phyloP scores from a whole-genome alignment of 2,797 vertebrate species.

The Danio kyathit region DNA sequence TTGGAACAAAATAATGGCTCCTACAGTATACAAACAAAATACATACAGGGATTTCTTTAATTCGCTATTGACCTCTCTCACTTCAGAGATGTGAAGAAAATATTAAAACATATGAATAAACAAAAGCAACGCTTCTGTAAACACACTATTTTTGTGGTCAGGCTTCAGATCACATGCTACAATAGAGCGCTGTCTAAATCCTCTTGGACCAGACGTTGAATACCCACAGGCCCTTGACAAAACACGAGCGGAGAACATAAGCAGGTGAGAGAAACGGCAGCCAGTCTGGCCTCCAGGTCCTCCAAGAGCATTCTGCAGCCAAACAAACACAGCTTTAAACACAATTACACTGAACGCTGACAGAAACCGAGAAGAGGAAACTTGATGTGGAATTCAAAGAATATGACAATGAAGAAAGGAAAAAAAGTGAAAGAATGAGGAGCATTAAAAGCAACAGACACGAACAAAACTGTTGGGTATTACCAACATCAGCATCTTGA shows the following conservation, averaged over 20 bases:
- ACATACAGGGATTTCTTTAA: neutral
- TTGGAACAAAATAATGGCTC: neutral
- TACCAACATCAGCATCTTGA: neutral
- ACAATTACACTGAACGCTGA: conserved; percentile 31
- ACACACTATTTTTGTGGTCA: neutral
- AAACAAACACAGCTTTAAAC: conserved; percentile 50
- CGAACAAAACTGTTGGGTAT: neutral
- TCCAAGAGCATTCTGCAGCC: conserved; percentile 39
- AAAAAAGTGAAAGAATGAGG: neutral
- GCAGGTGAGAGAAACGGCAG: conserved; percentile 41
- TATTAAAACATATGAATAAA: conserved; percentile 23
- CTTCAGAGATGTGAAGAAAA: neutral
- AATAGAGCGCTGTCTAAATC: conserved; percentile 31
- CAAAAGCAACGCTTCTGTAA: conserved; percentile 14
- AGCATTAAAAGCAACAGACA: neutral
- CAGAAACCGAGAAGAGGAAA: conserved; percentile 15
- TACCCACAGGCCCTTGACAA: conserved; percentile 43
- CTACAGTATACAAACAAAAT: too few relatives aligned
- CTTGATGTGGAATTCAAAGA: conserved; percentile 19
- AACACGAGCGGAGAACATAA: conserved; percentile 44
- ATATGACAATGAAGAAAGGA: neutral
- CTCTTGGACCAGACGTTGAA: conserved; percentile 27
- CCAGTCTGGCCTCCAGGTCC: conserved; percentile 25
- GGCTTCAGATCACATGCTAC: conserved; percentile 31
- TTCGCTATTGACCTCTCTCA: neutral